phyloP scores from a whole-genome alignment of 2,797 vertebrate species.

The Apogon hyalosoma region DNA sequence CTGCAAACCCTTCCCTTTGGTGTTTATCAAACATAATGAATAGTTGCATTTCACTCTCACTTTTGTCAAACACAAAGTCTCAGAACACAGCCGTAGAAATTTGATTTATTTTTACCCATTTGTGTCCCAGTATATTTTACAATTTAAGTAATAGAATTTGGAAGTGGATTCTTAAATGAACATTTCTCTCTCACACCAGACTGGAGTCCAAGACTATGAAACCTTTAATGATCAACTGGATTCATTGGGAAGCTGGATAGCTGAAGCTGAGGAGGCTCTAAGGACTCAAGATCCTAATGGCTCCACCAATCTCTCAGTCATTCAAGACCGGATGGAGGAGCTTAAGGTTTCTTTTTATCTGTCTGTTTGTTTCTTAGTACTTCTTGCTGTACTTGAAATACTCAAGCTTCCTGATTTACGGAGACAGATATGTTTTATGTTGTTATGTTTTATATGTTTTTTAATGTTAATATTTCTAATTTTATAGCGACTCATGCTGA shows the following conservation, averaged over 20 bases:
- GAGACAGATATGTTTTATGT: no score
- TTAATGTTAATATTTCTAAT: not conserved
- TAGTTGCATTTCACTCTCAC: no score
- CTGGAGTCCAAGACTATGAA: slow-evolving; percentile 91
- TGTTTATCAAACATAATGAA: no score
- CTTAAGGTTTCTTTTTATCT: slow-evolving; percentile 87
- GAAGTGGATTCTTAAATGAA: not conserved
- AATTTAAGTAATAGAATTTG: not conserved
- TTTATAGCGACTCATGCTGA: slow-evolving; percentile 91
- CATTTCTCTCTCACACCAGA: slow-evolving; percentile 75
- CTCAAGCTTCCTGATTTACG: not conserved
- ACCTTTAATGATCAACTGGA: slow-evolving; percentile 89
- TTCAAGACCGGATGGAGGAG: slow-evolving; percentile 93
- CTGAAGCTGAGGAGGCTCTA: slow-evolving; percentile 89
- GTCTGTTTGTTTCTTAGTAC: not conserved
- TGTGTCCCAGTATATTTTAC: not conserved
- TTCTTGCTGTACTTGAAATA: not conserved
- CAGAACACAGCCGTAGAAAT: no score
- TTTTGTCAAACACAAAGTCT: no score
- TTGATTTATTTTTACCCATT: no score
- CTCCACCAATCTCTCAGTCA: slow-evolving; percentile 86
- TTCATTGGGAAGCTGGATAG: slow-evolving; percentile 86
- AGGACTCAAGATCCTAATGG: slow-evolving; percentile 89
- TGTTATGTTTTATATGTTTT: not conserved
- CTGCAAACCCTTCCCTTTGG: no score